A percentile compares a stretch with the other conserved stretches of the same genome.
Evolutionary conservation across 2,888 invertebrate species (phyloP).

Genomic region (Lycophotia porphyrea): DNA sequence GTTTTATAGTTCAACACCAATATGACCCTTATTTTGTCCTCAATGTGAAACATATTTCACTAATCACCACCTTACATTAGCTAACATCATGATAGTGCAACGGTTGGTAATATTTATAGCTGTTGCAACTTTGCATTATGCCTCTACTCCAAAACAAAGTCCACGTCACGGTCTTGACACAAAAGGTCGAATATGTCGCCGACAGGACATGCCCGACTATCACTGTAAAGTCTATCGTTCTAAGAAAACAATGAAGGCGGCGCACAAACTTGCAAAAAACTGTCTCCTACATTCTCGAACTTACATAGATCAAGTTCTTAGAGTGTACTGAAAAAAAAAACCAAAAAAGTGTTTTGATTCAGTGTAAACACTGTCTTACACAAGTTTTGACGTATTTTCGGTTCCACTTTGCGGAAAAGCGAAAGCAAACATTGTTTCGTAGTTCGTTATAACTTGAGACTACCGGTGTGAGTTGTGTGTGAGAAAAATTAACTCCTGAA

Average conservation of each 20-base stretch:
- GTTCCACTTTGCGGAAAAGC: slow-evolving; percentile 29
- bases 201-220: slow-evolving; percentile 35
- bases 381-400: slow-evolving; percentile 30
- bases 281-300: not conserved
- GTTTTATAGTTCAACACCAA: not conserved
- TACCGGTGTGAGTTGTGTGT: not conserved
- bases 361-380: not conserved
- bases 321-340: slow-evolving; percentile 1
- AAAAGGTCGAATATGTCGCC: slow-evolving; percentile 42
- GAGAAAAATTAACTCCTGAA: not conserved
- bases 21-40: not conserved
- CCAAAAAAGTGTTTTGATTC: not conserved
- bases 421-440: slow-evolving; percentile 44
- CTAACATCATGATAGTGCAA: not conserved
- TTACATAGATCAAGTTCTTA: not conserved
- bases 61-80: not conserved
- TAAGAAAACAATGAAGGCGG: slow-evolving; percentile 19
- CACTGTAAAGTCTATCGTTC: slow-evolving; percentile 2
- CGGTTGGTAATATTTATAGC: not conserved
- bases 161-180: slow-evolving; percentile 33
- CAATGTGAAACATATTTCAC: not conserved
- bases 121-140: slow-evolving; percentile 25
- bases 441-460: slow-evolving; percentile 34
- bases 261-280: slow-evolving; percentile 1
- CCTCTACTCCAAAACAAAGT: slow-evolving; percentile 20